Evolutionary conservation across 2,797 vertebrate genomes (phyloP), one percentile per base, ranked within the genome.

Genomic region (Vespertilio murinus): DNA sequence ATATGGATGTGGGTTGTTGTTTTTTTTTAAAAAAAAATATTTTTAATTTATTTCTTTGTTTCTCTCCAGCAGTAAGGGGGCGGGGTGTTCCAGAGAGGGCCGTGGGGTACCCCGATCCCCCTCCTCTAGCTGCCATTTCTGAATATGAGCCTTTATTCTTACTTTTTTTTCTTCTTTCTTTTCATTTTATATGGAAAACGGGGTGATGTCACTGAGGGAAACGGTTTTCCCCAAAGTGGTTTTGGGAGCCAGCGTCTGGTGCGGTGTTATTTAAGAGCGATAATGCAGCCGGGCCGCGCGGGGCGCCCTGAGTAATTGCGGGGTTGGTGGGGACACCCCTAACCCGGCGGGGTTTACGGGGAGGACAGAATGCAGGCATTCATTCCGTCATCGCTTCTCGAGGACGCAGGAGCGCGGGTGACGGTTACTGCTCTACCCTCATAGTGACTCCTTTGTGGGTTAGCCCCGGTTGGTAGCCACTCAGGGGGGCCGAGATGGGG

Each of bases 21-120:
- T 92, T 90, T 13, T 42, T 40, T 42, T 42, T 6, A 42, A 42
- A 42, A 28, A 12, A 59, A 79, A 59, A 79, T 93, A 96, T 97
- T 97, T 98, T 94, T 90, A 93, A 94, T 98, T 96, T 97, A 97
- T 98, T 98, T 98, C 96, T 85, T 95, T 97, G 84, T 97, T 97
- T 96, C 95, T 96, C 83, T 95, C 97, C 85, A 93, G 93, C 93
- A 73, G 45, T 80, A 49, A 82, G 30, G 78, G 79, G 56, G 40
- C 81, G 33, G 80, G 75, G 52, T 73, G 47, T 73, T 90, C 87
- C 65, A 69, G 22, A 54, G 91, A 89, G 89, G 94, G 91, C 91
- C 23, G 82, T 96, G 92, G 89, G 97, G 95, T 95, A 81, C 20
- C 73, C 92, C 96, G 95, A 54, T 75, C 88, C 84, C 94, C n/a